phyloP scores from a whole-genome alignment of 2,888 invertebrate genomes.

The Eudemis profundana region DNA sequence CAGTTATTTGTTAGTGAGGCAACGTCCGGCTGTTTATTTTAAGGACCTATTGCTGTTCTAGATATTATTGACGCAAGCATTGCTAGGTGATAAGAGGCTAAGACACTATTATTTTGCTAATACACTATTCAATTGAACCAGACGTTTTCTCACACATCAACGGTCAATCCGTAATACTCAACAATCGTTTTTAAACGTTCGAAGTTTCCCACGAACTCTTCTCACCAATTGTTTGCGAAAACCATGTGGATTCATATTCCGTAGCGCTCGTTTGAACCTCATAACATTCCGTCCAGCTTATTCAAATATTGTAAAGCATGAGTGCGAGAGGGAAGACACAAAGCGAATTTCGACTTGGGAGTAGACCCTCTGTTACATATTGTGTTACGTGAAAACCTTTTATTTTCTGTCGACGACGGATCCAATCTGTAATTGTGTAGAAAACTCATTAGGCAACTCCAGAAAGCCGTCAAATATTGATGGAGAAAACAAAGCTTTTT shows the following conservation, averaged over 20 bases:
- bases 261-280: too few species aligned
- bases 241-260: too few species aligned
- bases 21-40: too few species aligned
- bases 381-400: conserved; percentile 22
- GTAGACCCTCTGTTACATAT: conserved; percentile 34
- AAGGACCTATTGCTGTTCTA: too few species aligned
- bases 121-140: background rate
- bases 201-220: conserved; percentile 21
- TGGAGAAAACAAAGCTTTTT: background rate
- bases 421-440: conserved; percentile 17
- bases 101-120: conserved; percentile 3
- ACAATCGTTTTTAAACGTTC: conserved; percentile 7
- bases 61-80: too few species aligned
- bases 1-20: too few species aligned
- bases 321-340: too few species aligned
- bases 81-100: too few species aligned
- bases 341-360: too few species aligned
- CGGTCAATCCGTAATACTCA: conserved; percentile 24
- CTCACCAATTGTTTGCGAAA: conserved; percentile 28
- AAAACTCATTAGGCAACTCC: conserved; percentile 10
- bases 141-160: conserved; percentile 4
- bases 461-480: conserved; percentile 2
- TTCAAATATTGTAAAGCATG: too few species aligned
- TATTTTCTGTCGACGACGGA: conserved; percentile 11
- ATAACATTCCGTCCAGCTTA: too few species aligned